Conservation (phyloP, 2,797 vertebrate species). For the Chrysocyon brachyurus region DNA sequence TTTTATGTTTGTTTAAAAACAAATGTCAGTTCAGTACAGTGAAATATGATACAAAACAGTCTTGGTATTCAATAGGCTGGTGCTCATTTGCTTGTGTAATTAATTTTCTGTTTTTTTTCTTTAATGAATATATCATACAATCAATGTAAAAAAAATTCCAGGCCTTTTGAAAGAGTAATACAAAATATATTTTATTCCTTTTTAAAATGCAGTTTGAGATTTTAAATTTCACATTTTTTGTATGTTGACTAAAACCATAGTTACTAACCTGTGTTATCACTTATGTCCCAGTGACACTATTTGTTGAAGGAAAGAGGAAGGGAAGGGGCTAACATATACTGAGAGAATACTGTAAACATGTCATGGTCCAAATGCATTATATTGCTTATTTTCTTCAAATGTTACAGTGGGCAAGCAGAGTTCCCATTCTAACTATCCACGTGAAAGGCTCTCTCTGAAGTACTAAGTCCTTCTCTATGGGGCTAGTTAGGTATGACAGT, state of each 20-base stretch:
- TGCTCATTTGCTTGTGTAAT: background rate
- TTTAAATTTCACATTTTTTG: background rate
- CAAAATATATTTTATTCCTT: background rate
- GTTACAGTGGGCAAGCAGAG: background rate
- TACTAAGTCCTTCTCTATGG: background rate
- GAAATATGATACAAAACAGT: background rate
- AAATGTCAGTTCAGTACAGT: too few relatives aligned
- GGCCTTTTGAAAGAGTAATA: background rate
- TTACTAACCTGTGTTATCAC: background rate
- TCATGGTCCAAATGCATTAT: background rate
- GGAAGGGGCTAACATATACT: background rate
- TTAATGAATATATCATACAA: background rate
- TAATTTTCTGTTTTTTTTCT: background rate
- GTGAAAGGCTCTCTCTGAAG: background rate
- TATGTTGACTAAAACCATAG: background rate
- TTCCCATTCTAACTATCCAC: background rate
- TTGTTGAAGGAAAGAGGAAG: background rate
- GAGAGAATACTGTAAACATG: background rate
- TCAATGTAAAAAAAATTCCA: background rate
- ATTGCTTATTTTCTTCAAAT: background rate
- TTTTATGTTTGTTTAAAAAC: background rate
- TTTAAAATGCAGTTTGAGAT: constrained; percentile 2
- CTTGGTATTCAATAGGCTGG: background rate
- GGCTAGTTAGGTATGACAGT: background rate
- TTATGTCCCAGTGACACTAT: background rate